Percentiles rank a stretch among this genome's conserved stretches.
Evolutionary conservation across 2,797 vertebrate genomes (phyloP).

Genomic region (Bovichtus diacanthus): DNA sequence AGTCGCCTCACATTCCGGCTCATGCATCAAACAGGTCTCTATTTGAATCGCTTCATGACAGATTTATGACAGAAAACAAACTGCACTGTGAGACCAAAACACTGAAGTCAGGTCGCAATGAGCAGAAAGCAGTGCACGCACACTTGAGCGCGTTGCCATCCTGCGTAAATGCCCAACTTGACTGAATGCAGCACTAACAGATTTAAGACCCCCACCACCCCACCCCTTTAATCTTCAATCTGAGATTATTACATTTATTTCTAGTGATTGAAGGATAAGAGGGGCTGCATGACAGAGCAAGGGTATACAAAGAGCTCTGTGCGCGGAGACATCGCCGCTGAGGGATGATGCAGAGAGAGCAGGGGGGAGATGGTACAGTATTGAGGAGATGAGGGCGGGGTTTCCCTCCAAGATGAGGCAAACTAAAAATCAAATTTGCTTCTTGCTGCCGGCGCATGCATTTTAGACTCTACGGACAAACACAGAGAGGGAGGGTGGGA

Average conservation of each 20-base stretch:
- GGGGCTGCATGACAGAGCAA: neutral
- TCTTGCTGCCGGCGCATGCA: conserved; percentile 52
- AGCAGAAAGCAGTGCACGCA: conserved; percentile 17
- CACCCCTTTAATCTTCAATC: conserved; percentile 37
- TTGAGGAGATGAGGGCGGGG: conserved; percentile 74
- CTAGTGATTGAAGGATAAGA: conserved; percentile 15
- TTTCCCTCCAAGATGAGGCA: conserved; percentile 67
- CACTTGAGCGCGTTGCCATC: conserved; percentile 34
- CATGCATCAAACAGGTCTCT: conserved; percentile 8
- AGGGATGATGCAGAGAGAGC: conserved; percentile 47
- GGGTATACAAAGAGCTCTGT: conserved; percentile 66
- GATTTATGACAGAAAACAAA: neutral
- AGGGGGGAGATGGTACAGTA: conserved; percentile 50
- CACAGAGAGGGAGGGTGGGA: conserved; percentile 39
- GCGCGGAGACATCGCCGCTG: conserved; percentile 70
- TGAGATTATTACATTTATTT: conserved; percentile 42
- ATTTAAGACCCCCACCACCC: neutral
- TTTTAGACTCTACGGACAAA: conserved; percentile 35
- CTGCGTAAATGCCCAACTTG: conserved; percentile 51
- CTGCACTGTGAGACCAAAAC: neutral
- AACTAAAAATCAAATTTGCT: conserved; percentile 54
- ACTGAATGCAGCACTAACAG: conserved; percentile 13
- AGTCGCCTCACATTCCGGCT: conserved; percentile 31
- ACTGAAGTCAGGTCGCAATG: neutral
- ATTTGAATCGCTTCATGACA: neutral